phyloP scores from a whole-genome alignment of 2,888 invertebrate genomes.

The Callyntrura guangdongensis region DNA sequence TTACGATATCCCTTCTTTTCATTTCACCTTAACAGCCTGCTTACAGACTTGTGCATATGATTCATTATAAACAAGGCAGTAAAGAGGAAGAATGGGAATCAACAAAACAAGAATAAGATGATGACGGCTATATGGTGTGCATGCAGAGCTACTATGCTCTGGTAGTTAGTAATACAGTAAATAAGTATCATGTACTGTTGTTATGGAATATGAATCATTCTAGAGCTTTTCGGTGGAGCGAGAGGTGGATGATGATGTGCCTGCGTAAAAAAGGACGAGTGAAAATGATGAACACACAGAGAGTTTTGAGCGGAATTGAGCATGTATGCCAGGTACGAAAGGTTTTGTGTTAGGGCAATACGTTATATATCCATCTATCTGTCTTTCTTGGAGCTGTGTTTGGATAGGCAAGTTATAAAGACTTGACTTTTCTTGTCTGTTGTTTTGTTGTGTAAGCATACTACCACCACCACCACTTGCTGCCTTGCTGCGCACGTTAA shows the following conservation, averaged over 20 bases:
- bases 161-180: not conserved
- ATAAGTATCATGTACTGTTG: not conserved
- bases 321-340: not conserved
- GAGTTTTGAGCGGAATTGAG: conserved; percentile 25
- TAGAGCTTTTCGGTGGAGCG: not conserved
- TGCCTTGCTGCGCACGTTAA: conserved; percentile 56
- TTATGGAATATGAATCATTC: conserved; percentile 39
- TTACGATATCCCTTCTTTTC: conserved; percentile 34
- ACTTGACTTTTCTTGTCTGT: conserved; percentile 45
- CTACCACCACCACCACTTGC: not conserved
- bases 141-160: conserved; percentile 32
- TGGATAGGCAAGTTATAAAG: conserved; percentile 23
- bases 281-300: conserved; percentile 64
- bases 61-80: conserved; percentile 66
- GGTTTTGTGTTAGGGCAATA: not conserved
- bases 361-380: not conserved
- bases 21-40: conserved; percentile 49
- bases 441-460: conserved; percentile 37
- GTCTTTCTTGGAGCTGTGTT: not conserved
- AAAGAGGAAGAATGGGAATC: conserved; percentile 60
- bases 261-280: conserved; percentile 26
- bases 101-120: conserved; percentile 59
- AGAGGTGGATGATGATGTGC: not conserved
- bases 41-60: conserved; percentile 57
- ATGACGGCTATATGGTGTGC: conserved; percentile 51